phyloP scores from a whole-genome alignment of 2,113 vertebrate genomes.

The Mus musculus region DNA sequence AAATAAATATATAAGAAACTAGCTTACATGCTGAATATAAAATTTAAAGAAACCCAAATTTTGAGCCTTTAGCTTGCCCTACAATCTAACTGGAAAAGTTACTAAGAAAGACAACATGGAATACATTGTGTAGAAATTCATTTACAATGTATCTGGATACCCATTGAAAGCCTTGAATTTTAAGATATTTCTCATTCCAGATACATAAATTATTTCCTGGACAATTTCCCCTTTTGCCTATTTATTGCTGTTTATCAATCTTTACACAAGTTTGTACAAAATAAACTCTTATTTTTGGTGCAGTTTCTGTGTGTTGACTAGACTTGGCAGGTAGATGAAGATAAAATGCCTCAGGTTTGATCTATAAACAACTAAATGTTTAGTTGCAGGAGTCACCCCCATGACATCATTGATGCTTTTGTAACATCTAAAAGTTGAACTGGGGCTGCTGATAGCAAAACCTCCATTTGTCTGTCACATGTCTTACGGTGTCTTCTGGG shows the following conservation, averaged over 20 bases:
- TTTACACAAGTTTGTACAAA: background rate
- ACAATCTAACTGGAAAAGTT: background rate
- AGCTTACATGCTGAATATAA: conserved; percentile 9
- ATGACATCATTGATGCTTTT: background rate
- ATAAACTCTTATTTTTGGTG: background rate
- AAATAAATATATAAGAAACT: conserved; percentile 4
- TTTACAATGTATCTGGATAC: background rate
- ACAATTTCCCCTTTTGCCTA: background rate
- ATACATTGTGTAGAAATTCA: background rate
- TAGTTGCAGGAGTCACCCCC: background rate
- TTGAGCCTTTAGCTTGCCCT: background rate
- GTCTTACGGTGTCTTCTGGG: background rate
- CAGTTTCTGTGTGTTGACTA: background rate
- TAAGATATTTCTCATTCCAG: background rate
- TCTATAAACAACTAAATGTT: background rate
- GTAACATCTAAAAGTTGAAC: background rate
- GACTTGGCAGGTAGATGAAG: background rate
- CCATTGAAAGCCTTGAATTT: background rate
- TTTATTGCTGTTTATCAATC: background rate
- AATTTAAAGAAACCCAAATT: conserved; percentile 44
- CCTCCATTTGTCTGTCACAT: background rate
- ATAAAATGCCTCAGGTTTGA: background rate
- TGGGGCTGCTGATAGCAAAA: background rate
- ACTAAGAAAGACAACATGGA: background rate
- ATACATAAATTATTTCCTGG: conserved; percentile 46